phyloP scores from a whole-genome alignment of 2,888 invertebrate species.

The Drosophila kambysellisi region DNA sequence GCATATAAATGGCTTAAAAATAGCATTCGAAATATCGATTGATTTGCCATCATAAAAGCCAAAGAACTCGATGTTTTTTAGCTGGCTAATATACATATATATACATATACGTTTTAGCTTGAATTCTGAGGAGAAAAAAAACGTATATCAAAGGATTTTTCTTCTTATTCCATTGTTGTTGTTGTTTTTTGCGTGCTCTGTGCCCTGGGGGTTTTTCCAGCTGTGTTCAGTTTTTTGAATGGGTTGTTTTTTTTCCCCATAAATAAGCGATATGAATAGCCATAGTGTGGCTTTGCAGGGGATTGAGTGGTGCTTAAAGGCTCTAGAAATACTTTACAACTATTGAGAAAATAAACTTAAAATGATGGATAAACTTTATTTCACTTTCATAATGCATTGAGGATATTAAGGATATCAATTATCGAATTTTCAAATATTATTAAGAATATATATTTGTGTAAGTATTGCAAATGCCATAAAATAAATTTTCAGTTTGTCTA shows the following conservation, averaged over 20 bases:
- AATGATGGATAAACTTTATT: background rate
- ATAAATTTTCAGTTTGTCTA: background rate
- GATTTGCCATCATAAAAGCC: constrained; percentile 10
- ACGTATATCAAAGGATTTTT: constrained; percentile 15
- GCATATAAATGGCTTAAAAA: constrained; percentile 32
- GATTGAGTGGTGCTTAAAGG: background rate
- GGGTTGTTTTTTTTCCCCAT: background rate
- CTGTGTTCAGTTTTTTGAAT: constrained; percentile 10
- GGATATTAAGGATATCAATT: background rate
- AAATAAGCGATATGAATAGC: constrained; percentile 7
- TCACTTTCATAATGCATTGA: background rate
- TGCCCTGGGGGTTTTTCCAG: constrained; percentile 23
- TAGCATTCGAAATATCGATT: constrained; percentile 28
- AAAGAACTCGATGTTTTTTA: background rate
- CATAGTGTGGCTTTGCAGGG: background rate
- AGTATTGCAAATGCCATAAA: background rate
- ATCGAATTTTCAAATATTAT: background rate
- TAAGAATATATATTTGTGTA: accelerated
- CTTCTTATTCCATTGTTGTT: constrained; percentile 1
- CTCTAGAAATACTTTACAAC: background rate
- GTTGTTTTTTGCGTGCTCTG: background rate
- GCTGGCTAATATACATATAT: constrained; percentile 15
- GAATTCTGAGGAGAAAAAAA: background rate
- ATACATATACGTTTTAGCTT: background rate
- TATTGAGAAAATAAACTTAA: background rate